Percentiles rank a stretch among this genome's conserved stretches.
Conservation (phyloP, 2,888 invertebrate genomes). For the Hyposoter dolosus region DNA sequence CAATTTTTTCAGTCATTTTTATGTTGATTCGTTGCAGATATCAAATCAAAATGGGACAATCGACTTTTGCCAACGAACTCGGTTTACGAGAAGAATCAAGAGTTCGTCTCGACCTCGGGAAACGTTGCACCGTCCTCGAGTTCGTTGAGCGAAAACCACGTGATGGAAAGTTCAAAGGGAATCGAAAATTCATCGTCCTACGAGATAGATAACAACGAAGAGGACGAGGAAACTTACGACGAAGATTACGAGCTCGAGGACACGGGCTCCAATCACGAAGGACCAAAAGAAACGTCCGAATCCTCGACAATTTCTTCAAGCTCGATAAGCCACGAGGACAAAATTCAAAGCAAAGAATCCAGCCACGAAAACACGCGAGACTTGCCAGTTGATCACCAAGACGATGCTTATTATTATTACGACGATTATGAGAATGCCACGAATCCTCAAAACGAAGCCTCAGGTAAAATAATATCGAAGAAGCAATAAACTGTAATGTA, state of each 20-base stretch:
- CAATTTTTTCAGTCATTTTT: neutral
- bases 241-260: conserved; percentile 68
- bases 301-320: conserved; percentile 21
- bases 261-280: conserved; percentile 16
- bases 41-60: conserved; percentile 74
- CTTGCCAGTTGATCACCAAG: conserved; percentile 82
- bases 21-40: conserved; percentile 64
- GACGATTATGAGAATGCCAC: conserved; percentile 80
- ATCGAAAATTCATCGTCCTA: conserved; percentile 60
- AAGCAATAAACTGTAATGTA: conserved; percentile 5
- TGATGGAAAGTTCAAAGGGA: conserved; percentile 21
- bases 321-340: conserved; percentile 25
- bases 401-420: conserved; percentile 76
- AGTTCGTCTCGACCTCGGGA: conserved; percentile 59
- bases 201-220: conserved; percentile 70
- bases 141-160: conserved; percentile 71
- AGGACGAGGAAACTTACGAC: conserved; percentile 71
- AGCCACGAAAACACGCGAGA: conserved; percentile 33
- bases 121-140: conserved; percentile 59
- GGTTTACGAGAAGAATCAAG: conserved; percentile 76
- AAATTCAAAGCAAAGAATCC: conserved; percentile 31
- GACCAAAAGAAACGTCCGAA: conserved; percentile 20
- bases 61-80: conserved; percentile 79
- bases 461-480: conserved; percentile 53
- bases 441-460: conserved; percentile 61